These are phyloP conservation scores for Octopus sinensis DNA, from an alignment of 1,140 invertebrate species.

Conservation along the genomic window DNA sequence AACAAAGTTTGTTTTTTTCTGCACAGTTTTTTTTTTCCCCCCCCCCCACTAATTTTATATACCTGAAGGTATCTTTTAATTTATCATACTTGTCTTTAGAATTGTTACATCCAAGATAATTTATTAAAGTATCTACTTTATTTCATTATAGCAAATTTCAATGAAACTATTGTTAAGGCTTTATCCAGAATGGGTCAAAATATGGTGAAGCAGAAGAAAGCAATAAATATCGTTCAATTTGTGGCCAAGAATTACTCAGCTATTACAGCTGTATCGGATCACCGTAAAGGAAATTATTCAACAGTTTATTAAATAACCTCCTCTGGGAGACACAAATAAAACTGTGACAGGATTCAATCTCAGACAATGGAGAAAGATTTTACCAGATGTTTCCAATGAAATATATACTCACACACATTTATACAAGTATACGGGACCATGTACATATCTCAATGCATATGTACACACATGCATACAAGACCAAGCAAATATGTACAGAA, in stretches of 20 bases:
- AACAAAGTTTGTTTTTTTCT: too few species aligned
- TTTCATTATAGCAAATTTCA: conserved; percentile 25
- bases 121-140: neutral
- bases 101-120: neutral
- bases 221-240: conserved; percentile 30
- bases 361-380: too few species aligned
- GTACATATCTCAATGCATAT: too few species aligned
- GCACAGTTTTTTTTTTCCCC: neutral
- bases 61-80: neutral
- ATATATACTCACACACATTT: too few species aligned
- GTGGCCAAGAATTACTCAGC: conserved; percentile 37
- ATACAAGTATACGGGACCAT: too few species aligned
- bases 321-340: too few species aligned
- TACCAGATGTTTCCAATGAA: too few species aligned
- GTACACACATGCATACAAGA: too few species aligned
- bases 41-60: neutral
- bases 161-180: conserved; percentile 22
- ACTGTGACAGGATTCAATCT: too few species aligned
- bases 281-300: conserved; percentile 22
- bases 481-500: too few species aligned
- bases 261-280: conserved; percentile 33
- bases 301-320: conserved; percentile 6
- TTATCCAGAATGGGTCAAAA: conserved; percentile 29
- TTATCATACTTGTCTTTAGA: too few species aligned
- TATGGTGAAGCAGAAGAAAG: conserved; percentile 25